A percentile compares a stretch with the other conserved stretches of the same genome.
Conservation (phyloP, 2,888 invertebrate genomes). For the Apoda limacodes region DNA sequence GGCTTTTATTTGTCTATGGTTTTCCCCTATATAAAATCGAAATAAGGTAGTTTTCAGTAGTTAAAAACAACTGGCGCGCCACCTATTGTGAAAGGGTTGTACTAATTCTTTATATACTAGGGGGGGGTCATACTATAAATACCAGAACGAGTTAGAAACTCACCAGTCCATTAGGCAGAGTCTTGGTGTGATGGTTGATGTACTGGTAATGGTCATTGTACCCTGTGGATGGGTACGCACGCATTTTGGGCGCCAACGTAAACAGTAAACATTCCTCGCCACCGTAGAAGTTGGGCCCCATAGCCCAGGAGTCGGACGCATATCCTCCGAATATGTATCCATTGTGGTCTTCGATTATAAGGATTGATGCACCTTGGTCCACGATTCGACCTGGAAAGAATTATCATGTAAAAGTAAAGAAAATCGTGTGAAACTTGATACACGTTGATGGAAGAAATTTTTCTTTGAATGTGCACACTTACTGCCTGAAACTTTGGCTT, state of each 20-base stretch:
- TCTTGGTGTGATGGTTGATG: slow-evolving; percentile 91
- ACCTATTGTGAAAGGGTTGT: no score
- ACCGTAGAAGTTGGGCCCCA: slow-evolving; percentile 82
- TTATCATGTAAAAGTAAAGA: not conserved
- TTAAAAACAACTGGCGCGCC: no score
- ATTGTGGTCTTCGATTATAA: slow-evolving; percentile 85
- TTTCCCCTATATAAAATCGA: no score
- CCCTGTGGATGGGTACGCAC: slow-evolving; percentile 80
- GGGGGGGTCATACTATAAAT: no score
- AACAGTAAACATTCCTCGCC: slow-evolving; percentile 86
- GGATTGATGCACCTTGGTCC: slow-evolving; percentile 84
- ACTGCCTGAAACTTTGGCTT: no score
- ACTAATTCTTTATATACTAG: no score
- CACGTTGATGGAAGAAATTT: no score
- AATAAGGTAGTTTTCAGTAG: no score
- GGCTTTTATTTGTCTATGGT: no score
- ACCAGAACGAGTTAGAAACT: no score
- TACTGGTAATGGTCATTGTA: slow-evolving; percentile 95
- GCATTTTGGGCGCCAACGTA: slow-evolving; percentile 83
- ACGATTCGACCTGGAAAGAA: slow-evolving; percentile 72
- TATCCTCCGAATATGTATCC: slow-evolving; percentile 93
- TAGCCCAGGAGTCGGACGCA: slow-evolving; percentile 81
- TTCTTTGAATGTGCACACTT: no score
- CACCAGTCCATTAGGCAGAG: slow-evolving; percentile 92
- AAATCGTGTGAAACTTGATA: no score